These are phyloP conservation scores for Megalonaias nervosa DNA, from an alignment of 1,140 invertebrate species.

Conservation along the genomic window DNA sequence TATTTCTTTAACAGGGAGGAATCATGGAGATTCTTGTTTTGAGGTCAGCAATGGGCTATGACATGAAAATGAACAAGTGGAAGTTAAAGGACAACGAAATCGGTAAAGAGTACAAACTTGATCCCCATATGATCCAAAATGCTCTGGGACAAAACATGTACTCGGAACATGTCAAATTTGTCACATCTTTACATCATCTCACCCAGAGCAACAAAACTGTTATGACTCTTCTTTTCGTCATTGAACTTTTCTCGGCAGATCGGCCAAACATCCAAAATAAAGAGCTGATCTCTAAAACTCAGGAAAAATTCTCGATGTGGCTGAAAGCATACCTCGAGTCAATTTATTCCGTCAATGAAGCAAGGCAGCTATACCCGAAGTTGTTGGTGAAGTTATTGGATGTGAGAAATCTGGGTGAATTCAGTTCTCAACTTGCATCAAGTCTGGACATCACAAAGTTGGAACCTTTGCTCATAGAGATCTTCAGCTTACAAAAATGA, in stretches of 20 bases:
- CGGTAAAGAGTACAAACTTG: constrained; percentile 73
- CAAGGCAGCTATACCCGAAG: constrained; percentile 87
- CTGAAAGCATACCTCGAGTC: constrained; percentile 89
- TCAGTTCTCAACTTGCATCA: constrained; percentile 57
- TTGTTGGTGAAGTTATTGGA: constrained; percentile 91
- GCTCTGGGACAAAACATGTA: constrained; percentile 58
- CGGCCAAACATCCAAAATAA: constrained; percentile 85
- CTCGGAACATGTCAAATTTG: constrained; percentile 58
- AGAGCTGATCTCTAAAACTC: constrained; percentile 89
- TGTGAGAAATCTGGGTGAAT: constrained; percentile 60
- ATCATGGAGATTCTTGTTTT: constrained; percentile 95
- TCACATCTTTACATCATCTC: constrained; percentile 53
- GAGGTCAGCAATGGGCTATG: constrained; percentile 89
- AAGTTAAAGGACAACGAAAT: constrained; percentile 71
- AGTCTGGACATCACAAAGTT: constrained; percentile 58
- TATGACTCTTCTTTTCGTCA: constrained; percentile 90
- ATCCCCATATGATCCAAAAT: constrained; percentile 85
- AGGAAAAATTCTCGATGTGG: constrained; percentile 93
- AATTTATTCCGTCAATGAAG: constrained; percentile 80
- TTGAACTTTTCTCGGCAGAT: constrained; percentile 89
- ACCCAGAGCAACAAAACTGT: constrained; percentile 87
- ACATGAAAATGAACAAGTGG: constrained; percentile 84
- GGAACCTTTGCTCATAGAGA: constrained; percentile 59
- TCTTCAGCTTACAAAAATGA: constrained; percentile 62
- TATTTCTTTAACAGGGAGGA: constrained; percentile 74